A percentile compares a stretch with the other conserved stretches of the same genome.
These are phyloP conservation scores for Campylomormyrus numenius DNA, from an alignment of 2,113 vertebrate genomes.

Conservation along the genomic window DNA sequence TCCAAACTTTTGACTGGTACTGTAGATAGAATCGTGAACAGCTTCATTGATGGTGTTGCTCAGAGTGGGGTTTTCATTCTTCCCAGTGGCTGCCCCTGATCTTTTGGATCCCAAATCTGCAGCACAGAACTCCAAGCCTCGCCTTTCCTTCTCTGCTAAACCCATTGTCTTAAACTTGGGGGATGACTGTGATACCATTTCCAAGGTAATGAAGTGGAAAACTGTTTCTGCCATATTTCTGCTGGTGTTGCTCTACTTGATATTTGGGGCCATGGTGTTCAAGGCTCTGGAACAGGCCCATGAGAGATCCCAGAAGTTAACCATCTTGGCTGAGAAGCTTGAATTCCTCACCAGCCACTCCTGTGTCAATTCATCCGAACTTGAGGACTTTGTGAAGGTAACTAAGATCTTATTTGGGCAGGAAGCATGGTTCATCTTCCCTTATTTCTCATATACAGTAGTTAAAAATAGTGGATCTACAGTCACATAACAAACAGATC, in stretches of 20 bases:
- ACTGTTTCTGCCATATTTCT: constrained; percentile 89
- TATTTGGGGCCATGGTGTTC: constrained; percentile 89
- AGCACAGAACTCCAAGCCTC: constrained; percentile 89
- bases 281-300: constrained; percentile 86
- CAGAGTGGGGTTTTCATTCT: constrained; percentile 26
- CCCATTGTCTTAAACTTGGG: constrained; percentile 73
- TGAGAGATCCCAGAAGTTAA: constrained; percentile 80
- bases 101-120: constrained; percentile 93
- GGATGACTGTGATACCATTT: constrained; percentile 76
- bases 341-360: constrained; percentile 79
- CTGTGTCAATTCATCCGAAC: constrained; percentile 82
- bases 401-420: background rate
- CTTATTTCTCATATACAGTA: background rate
- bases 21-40: background rate
- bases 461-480: background rate
- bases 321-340: constrained; percentile 85
- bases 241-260: constrained; percentile 87
- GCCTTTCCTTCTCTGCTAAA: constrained; percentile 90
- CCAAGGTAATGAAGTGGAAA: constrained; percentile 98
- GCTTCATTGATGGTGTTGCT: background rate
- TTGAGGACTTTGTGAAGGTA: constrained; percentile 92
- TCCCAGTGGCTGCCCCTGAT: constrained; percentile 90
- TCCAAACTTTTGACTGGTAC: background rate
- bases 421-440: background rate
- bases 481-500: background rate